Evolutionary conservation across 2,888 invertebrate species (phyloP).

Genomic region (Mythimna vitellina): DNA sequence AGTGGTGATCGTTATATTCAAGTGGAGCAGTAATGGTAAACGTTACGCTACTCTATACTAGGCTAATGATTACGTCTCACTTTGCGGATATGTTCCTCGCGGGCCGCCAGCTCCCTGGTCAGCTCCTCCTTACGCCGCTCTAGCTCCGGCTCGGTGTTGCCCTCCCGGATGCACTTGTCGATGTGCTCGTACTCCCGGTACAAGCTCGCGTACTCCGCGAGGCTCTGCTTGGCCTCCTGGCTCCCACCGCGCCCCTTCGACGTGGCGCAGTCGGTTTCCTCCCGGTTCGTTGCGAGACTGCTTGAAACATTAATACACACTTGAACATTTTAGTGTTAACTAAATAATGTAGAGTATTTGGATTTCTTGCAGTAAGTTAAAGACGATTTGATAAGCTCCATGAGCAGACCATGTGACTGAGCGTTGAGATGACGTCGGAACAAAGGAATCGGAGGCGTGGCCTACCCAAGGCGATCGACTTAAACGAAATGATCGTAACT

Average conservation of each 20-base stretch:
- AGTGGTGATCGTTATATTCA: too few species aligned
- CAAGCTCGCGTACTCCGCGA: conserved; percentile 80
- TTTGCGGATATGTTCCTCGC: conserved; percentile 80
- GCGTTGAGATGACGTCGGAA: too few species aligned
- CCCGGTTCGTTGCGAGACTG: conserved; percentile 79
- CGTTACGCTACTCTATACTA: not conserved
- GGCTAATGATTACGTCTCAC: conserved; percentile 61
- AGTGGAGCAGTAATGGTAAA: not conserved
- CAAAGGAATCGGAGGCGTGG: too few species aligned
- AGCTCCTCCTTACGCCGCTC: conserved; percentile 77
- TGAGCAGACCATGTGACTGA: too few species aligned
- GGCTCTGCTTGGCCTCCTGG: conserved; percentile 79
- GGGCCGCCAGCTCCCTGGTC: conserved; percentile 72
- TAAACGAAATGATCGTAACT: too few species aligned
- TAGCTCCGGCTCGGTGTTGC: conserved; percentile 72
- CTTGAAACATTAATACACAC: conserved; percentile 66
- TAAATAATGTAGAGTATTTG: not conserved
- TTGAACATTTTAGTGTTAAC: conserved; percentile 5
- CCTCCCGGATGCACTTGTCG: conserved; percentile 73
- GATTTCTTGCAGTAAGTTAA: not conserved
- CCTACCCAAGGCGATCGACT: too few species aligned
- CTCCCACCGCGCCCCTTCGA: conserved; percentile 77
- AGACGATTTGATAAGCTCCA: too few species aligned
- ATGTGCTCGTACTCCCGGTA: conserved; percentile 82
- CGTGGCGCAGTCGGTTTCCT: conserved; percentile 79